phyloP scores from a whole-genome alignment of 2,113 vertebrate genomes.

The Tautogolabrus adspersus region DNA sequence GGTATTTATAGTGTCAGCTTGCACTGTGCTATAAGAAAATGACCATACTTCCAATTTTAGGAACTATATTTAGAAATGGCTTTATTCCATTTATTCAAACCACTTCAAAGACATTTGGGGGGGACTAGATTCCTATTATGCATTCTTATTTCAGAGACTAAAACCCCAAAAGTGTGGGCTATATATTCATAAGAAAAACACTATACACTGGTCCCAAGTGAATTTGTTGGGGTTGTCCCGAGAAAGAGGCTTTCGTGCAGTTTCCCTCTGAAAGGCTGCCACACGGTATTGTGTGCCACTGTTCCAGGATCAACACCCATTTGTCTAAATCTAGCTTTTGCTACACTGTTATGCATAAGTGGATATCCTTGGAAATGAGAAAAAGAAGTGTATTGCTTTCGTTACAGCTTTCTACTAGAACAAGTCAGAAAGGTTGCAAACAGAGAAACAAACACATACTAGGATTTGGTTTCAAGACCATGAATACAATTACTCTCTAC shows the following conservation, averaged over 20 bases:
- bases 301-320: constrained; percentile 29
- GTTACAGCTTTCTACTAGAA: neutral
- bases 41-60: too few relatives aligned
- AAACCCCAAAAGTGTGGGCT: neutral
- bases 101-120: too few relatives aligned
- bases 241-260: constrained; percentile 4
- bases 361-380: constrained; percentile 11
- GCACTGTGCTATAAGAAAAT: too few relatives aligned
- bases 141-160: neutral
- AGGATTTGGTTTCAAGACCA: neutral
- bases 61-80: too few relatives aligned
- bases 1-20: too few relatives aligned
- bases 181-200: constrained; percentile 13
- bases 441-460: neutral
- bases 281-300: constrained; percentile 18
- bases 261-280: constrained; percentile 28
- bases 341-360: constrained; percentile 3
- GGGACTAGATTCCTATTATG: neutral
- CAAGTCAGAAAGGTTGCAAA: neutral
- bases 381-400: constrained; percentile 12
- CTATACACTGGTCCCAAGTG: constrained; percentile 2
- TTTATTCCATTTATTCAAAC: too few relatives aligned
- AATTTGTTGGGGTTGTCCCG: constrained; percentile 10
- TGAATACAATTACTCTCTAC: neutral
- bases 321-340: constrained; percentile 35